These are phyloP conservation scores for Phocoena phocoena DNA, from an alignment of 2,113 vertebrate species.

Conservation along the genomic window DNA sequence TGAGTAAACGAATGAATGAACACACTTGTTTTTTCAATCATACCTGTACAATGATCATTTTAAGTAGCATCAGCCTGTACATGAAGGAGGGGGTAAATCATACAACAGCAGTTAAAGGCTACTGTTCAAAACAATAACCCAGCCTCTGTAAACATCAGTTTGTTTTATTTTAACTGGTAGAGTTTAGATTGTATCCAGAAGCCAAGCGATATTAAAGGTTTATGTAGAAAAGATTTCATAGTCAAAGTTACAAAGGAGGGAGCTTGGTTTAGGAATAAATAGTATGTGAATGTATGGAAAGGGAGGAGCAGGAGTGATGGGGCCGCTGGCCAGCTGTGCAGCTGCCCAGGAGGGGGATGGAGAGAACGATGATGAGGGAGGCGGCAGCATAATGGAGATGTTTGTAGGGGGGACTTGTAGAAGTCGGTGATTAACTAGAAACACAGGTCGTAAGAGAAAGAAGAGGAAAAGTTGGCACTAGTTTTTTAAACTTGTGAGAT, in stretches of 20 bases:
- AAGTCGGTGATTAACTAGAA: fast-evolving
- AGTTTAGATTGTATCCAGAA: background rate
- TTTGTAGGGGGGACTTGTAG: background rate
- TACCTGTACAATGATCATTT: fast-evolving
- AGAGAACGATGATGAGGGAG: fast-evolving
- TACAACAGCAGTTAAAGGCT: background rate
- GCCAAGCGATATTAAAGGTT: background rate
- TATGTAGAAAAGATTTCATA: background rate
- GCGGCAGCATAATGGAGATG: too few relatives aligned
- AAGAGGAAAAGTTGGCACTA: background rate
- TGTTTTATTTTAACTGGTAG: background rate
- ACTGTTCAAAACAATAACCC: background rate
- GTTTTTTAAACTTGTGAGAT: background rate
- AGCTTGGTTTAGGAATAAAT: fast-evolving
- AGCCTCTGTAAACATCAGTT: background rate
- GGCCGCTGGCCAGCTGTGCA: fast-evolving
- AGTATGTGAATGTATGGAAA: background rate
- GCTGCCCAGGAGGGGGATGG: background rate
- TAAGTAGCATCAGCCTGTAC: fast-evolving
- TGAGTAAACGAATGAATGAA: background rate
- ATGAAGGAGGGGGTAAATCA: background rate
- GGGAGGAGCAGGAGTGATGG: too few relatives aligned
- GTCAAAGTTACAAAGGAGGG: background rate
- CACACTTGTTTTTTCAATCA: background rate
- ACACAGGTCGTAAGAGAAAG: background rate